Evolutionary conservation across 2,888 invertebrate species (phyloP), one percentile per base, ranked within the genome.

Genomic region (Dugesia japonica): DNA sequence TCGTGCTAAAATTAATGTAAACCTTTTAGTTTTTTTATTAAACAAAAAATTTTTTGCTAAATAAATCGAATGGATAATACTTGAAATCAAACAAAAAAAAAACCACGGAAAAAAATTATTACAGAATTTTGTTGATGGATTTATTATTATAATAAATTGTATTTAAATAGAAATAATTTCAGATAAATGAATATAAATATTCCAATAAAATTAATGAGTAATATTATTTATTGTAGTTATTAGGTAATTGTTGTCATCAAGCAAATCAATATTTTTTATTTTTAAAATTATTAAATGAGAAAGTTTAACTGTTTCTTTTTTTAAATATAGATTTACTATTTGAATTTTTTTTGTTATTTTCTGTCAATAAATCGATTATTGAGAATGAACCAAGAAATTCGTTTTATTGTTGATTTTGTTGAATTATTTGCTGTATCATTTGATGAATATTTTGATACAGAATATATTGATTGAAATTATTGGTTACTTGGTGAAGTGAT

Each of bases 1-100:
- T n/a, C 89, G 89, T 83, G 90, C 90, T 26, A 89, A 89, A 83
- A 88, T 90, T 80, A 90, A 90, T 82, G 89, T 90, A 23, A 90
- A 90, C 83, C 87, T 90, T 71, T 86, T 90, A 71, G 87, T 90
- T 79, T 89, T 89, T 82, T 86, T 90, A 79, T 84, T 90, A 33
- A 90, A 90, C 83, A 88, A 88, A 81, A 90, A 90, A 84, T 90
- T 90, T 85, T 90, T 90, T 82, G 82, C 83, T 31, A 82, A 79
- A 71, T 77, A 74, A 71, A 13, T n/a, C 9, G 17, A 56, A 56
- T 7, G 7, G n/a, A 56, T 13, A 56, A 4, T 56, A 56, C 4
- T 56, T 23, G 23, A 56, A 56, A 20, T 4, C 17, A 56, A 23
- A 56, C 56, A 23, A 13, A n/a, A 56, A 13, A 56, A 56, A 56